phyloP scores from a whole-genome alignment of 2,888 invertebrate species.

The Ditylenchus weischeri region DNA sequence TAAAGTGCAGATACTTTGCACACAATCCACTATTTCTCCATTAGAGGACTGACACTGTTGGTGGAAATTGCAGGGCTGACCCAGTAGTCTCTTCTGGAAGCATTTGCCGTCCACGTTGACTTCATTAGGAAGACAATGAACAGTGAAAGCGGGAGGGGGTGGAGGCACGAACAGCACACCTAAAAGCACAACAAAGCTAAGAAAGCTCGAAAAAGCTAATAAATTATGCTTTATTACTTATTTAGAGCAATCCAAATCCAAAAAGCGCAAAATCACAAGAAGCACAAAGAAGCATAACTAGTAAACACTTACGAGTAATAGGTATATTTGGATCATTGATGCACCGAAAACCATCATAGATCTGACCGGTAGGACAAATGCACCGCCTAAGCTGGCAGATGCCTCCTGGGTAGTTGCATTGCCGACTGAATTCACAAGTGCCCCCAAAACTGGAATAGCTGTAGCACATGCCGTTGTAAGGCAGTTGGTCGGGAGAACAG shows the following conservation, averaged over 20 bases:
- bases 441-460: slow-evolving; percentile 22
- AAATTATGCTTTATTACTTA: too few species aligned
- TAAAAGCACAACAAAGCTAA: too few species aligned
- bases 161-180: too few species aligned
- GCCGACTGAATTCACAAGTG: slow-evolving; percentile 27
- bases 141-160: too few species aligned
- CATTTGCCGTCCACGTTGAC: slow-evolving; percentile 18
- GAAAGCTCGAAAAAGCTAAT: too few species aligned
- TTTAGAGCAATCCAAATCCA: not conserved
- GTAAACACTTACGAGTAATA: slow-evolving; percentile 14
- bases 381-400: slow-evolving; percentile 28
- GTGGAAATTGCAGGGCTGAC: slow-evolving; percentile 2
- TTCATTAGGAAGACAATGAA: slow-evolving; percentile 2
- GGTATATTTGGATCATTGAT: slow-evolving; percentile 26
- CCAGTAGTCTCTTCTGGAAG: slow-evolving; percentile 14
- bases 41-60: slow-evolving; percentile 21
- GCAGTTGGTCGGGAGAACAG: slow-evolving; percentile 29
- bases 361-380: slow-evolving; percentile 23
- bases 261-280: slow-evolving; percentile 2
- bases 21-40: not conserved
- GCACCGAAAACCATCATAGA: slow-evolving; percentile 30
- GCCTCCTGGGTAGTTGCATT: slow-evolving; percentile 33
- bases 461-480: slow-evolving; percentile 41
- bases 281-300: not conserved
- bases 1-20: not conserved